Conservation (phyloP, 2,797 vertebrate species). For the Melopsittacus undulatus region DNA sequence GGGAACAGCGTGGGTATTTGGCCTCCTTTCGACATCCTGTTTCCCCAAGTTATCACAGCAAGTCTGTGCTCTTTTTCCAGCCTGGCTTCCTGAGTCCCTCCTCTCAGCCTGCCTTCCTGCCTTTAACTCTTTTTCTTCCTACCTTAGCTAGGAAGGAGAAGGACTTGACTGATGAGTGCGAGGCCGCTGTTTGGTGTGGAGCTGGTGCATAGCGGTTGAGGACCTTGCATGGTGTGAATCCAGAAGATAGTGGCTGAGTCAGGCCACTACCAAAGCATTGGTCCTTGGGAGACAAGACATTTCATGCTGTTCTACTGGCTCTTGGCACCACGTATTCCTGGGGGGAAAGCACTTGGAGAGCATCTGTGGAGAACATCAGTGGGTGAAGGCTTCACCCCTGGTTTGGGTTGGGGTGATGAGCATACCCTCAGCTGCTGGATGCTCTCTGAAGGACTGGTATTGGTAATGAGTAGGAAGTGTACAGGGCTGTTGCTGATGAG, state of each 20-base stretch:
- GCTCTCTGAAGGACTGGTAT: background rate
- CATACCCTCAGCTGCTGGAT: background rate
- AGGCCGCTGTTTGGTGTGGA: background rate
- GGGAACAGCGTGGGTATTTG: slow-evolving; percentile 65
- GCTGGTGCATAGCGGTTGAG: background rate
- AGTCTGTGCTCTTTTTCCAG: slow-evolving; percentile 37
- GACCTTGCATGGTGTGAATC: background rate
- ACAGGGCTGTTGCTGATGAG: accelerated
- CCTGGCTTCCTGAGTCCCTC: slow-evolving; percentile 7
- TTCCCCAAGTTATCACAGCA: slow-evolving; percentile 44
- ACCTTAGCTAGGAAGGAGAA: background rate
- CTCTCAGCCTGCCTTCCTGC: background rate
- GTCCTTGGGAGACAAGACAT: background rate
- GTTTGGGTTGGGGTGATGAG: background rate
- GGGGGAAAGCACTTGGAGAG: background rate
- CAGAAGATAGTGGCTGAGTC: background rate
- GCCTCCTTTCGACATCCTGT: slow-evolving; percentile 41
- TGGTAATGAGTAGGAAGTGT: background rate
- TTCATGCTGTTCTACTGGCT: background rate
- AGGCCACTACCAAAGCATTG: background rate
- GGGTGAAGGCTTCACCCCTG: background rate
- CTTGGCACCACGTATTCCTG: background rate
- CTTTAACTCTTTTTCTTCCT: slow-evolving; percentile 41
- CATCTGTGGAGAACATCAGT: background rate
- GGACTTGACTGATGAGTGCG: background rate